Evolutionary conservation across 2,797 vertebrate genomes (phyloP), one percentile per base, ranked within the genome.

Genomic region (Pantherophis vulpinus): DNA sequence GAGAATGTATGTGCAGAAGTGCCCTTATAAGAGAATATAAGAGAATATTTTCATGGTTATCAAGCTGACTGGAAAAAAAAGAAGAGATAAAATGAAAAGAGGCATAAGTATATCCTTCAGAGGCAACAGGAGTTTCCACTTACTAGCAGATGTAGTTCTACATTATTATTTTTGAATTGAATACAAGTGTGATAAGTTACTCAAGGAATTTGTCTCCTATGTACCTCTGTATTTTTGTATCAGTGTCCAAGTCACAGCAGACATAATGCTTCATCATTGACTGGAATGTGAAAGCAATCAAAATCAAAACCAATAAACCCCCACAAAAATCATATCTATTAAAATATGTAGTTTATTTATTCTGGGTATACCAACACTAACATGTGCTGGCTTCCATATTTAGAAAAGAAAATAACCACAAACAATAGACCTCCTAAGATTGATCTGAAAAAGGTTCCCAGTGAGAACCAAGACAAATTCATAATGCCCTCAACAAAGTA

Each of bases 291-390:
- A 59, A 8, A 32, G 37, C 93, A 79, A 79, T 23, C 16, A 83
- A 79, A 79, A 5, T 10, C 74, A 25, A 83, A 97, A 96, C 96
- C 96, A 97, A 96, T 97, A 95, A 86, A 96, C 92, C 74, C 94
- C 94, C 93, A 96, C 89, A 96, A 83, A 1, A 0, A 96, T 93
- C 94, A 95, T 61, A 96, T 95, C 93, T 88, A 92, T 96, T 96
- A 96, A 96, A 97, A 93, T 91, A 95, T 5, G 88, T 96, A 92
- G 90, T 95, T 96, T 96, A 95, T 94, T 96, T 97, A 95, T 92
- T 95, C 95, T 74, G 6, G 9, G 70, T 20, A 95, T 88, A 96
- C 96, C 95, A 97, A 93, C 88, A 94, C 93, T 97, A 97, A 96
- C 94, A 94, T 96, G 96, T 92, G 66, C 8, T 91, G 94, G 93